A percentile compares a stretch with the other conserved stretches of the same genome.
Conservation (phyloP, 2,888 invertebrate genomes). For the Xestia rhomboidea region DNA sequence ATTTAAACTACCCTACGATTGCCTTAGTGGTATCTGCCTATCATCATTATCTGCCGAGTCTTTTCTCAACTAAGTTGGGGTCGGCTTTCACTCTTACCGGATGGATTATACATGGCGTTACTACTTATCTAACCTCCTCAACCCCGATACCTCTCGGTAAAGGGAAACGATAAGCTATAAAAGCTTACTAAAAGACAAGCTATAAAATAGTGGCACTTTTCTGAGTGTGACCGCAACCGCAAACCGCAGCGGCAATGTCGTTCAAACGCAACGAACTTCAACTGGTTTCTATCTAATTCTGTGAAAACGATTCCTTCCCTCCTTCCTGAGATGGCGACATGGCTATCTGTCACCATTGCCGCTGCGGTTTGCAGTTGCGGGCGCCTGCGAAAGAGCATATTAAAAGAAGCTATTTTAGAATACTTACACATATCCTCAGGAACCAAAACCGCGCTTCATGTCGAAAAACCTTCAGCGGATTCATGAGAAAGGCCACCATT, state of each 20-base stretch:
- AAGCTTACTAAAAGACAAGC: neutral
- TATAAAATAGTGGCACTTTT: neutral
- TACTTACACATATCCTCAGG: constrained; percentile 95
- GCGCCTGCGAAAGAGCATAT: neutral
- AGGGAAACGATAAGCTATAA: neutral
- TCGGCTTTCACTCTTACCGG: neutral
- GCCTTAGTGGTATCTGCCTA: no score
- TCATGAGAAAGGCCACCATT: constrained; percentile 96
- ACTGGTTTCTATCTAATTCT: neutral
- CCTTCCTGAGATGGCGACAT: neutral
- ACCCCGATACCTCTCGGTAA: neutral
- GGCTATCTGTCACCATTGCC: neutral
- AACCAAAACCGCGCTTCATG: constrained; percentile 99
- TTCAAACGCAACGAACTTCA: neutral
- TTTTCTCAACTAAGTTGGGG: neutral
- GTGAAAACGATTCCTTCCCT: no score
- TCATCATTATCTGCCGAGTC: neutral
- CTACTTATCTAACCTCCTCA: neutral
- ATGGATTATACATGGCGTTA: neutral
- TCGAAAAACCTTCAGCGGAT: constrained; percentile 97
- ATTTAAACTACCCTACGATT: neutral
- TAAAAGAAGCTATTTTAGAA: constrained; percentile 2
- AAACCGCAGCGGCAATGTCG: neutral
- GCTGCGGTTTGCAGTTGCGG: neutral
- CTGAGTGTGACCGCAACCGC: neutral